Conservation (phyloP, 2,888 invertebrate species). For the Serrognathus titanus region DNA sequence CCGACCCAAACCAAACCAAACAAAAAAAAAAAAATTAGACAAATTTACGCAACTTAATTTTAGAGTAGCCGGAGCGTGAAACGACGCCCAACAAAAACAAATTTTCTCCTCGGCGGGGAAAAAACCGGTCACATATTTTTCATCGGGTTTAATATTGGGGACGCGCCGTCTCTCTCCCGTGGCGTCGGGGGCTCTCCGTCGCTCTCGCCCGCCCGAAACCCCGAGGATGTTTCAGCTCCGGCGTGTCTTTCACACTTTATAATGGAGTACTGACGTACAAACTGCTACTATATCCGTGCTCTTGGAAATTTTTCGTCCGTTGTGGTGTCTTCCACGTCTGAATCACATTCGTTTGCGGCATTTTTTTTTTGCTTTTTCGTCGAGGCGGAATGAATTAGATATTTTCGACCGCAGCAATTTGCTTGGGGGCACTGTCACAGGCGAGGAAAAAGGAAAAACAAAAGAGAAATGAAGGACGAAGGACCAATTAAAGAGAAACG, state of each 20-base stretch:
- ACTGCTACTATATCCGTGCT: slow-evolving; percentile 45
- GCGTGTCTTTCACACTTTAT: slow-evolving; percentile 43
- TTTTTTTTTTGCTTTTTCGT: too few relatives aligned
- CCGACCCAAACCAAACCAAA: too few relatives aligned
- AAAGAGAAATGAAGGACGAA: too few relatives aligned
- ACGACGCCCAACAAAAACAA: slow-evolving; percentile 16
- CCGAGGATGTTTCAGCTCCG: slow-evolving; percentile 40
- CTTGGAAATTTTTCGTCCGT: slow-evolving; percentile 14
- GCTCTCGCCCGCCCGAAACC: slow-evolving; percentile 29
- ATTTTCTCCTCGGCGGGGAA: slow-evolving; percentile 12
- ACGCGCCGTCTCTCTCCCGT: slow-evolving; percentile 27
- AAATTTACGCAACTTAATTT: slow-evolving; percentile 18
- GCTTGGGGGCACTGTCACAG: too few relatives aligned
- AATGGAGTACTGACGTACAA: slow-evolving; percentile 41
- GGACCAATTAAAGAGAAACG: too few relatives aligned
- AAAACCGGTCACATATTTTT: slow-evolving; percentile 33
- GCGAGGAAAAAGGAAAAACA: too few relatives aligned
- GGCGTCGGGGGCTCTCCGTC: slow-evolving; percentile 8
- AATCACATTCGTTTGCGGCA: too few relatives aligned
- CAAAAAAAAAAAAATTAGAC: not conserved
- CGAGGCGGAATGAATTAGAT: too few relatives aligned
- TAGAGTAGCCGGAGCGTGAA: slow-evolving; percentile 9
- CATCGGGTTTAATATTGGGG: slow-evolving; percentile 31
- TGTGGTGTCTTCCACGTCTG: too few relatives aligned
- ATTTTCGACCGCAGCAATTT: too few relatives aligned